phyloP scores from a whole-genome alignment of 2,888 invertebrate genomes.

The Diarsia rubi region DNA sequence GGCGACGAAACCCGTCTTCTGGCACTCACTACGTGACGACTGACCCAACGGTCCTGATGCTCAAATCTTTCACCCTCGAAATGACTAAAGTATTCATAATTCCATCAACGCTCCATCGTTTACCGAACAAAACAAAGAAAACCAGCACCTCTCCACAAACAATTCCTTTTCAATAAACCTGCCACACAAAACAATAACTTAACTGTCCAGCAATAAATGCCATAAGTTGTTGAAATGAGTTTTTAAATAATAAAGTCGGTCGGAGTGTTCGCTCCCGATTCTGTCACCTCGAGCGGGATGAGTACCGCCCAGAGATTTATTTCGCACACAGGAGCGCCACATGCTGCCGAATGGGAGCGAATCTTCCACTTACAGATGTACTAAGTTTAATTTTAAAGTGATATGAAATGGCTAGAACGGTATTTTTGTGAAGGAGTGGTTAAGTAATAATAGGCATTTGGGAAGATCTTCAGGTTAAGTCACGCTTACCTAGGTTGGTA shows the following conservation, averaged over 20 bases:
- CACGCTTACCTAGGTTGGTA: too few species aligned
- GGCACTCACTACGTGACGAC: too few species aligned
- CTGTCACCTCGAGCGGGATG: constrained; percentile 74
- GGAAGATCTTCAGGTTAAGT: too few species aligned
- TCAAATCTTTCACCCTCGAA: background rate
- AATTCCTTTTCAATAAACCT: constrained; percentile 17
- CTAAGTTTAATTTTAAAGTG: constrained; percentile 16
- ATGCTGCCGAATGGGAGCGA: constrained; percentile 23
- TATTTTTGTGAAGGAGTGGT: background rate
- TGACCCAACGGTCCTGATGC: too few species aligned
- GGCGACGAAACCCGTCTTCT: too few species aligned
- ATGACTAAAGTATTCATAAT: background rate
- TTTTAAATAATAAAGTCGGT: constrained; percentile 70
- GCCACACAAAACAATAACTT: constrained; percentile 41
- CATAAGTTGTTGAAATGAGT: constrained; percentile 61
- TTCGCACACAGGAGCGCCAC: constrained; percentile 61
- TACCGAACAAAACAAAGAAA: background rate
- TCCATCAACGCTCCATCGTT: background rate
- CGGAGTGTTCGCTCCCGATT: constrained; percentile 76
- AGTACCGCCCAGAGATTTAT: constrained; percentile 76
- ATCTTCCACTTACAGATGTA: constrained; percentile 29
- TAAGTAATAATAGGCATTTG: too few species aligned
- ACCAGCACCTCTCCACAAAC: background rate
- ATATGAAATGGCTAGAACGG: background rate
- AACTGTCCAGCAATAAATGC: constrained; percentile 43